Conservation (phyloP, 2,888 invertebrate species). For the Helobdella robusta region DNA sequence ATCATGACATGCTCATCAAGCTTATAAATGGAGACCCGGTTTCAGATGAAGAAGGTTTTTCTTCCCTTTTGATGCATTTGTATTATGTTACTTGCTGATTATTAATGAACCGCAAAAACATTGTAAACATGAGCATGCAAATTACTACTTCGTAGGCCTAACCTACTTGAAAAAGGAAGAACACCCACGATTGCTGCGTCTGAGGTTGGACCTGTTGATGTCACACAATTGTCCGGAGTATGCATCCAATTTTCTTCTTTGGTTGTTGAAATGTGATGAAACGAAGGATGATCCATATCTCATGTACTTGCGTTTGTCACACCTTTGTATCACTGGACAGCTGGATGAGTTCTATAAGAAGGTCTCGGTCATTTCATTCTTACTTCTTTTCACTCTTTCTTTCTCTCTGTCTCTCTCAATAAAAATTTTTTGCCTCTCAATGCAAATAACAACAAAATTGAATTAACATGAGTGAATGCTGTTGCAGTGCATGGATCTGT, state of each 20-base stretch:
- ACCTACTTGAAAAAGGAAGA: constrained; percentile 15
- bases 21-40: constrained; percentile 17
- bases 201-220: constrained; percentile 20
- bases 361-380: too few species aligned
- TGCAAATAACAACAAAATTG: too few species aligned
- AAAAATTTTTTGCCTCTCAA: too few species aligned
- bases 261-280: constrained; percentile 15
- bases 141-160: constrained; percentile 9
- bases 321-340: constrained; percentile 14
- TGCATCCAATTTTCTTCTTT: constrained; percentile 20
- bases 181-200: constrained; percentile 16
- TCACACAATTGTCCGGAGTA: constrained; percentile 16
- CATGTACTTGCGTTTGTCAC: constrained; percentile 17
- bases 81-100: too few species aligned
- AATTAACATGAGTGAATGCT: background rate
- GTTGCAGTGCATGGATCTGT: constrained; percentile 12
- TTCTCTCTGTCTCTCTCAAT: too few species aligned
- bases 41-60: constrained; percentile 17
- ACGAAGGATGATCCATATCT: constrained; percentile 22
- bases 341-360: constrained; percentile 17
- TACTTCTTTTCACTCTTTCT: too few species aligned
- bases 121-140: too few species aligned
- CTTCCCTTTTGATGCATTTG: too few species aligned
- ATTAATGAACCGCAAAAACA: too few species aligned
- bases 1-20: constrained; percentile 17